These are phyloP conservation scores for Anthopleura sola DNA, from an alignment of 64 coral and sea anemone genomes.

Conservation along the genomic window DNA sequence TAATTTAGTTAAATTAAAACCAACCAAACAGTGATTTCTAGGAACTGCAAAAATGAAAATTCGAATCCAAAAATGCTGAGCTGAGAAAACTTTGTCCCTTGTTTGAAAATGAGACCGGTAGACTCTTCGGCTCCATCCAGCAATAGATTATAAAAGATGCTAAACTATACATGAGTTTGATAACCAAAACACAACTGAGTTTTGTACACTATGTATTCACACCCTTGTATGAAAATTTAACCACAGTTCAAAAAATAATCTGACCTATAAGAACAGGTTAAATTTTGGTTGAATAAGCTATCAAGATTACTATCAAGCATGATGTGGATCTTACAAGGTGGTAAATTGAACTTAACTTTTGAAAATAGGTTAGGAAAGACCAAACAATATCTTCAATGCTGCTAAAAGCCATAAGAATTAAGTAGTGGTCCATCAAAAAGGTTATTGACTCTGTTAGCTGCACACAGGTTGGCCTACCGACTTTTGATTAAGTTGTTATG, in stretches of 20 bases:
- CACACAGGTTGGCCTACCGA: not conserved
- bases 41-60: too few species aligned
- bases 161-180: not conserved
- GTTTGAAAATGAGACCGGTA: too few species aligned
- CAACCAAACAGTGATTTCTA: too few species aligned
- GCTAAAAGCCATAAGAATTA: not conserved
- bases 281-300: not conserved
- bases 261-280: not conserved
- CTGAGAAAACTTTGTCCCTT: too few species aligned
- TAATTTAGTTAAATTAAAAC: too few species aligned
- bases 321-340: not conserved
- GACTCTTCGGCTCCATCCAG: too few species aligned
- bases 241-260: not conserved
- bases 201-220: not conserved
- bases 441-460: not conserved
- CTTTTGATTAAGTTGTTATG: slow-evolving; percentile 13
- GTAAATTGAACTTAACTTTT: not conserved
- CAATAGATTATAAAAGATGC: too few species aligned
- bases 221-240: not conserved
- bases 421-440: not conserved
- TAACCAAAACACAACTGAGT: not conserved
- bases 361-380: not conserved
- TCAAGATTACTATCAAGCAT: not conserved
- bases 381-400: not conserved
- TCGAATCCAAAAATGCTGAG: too few species aligned